Percentiles rank a stretch among this genome's conserved stretches.
phyloP scores from a whole-genome alignment of 2,888 invertebrate species.

The Tetranychus piercei region DNA sequence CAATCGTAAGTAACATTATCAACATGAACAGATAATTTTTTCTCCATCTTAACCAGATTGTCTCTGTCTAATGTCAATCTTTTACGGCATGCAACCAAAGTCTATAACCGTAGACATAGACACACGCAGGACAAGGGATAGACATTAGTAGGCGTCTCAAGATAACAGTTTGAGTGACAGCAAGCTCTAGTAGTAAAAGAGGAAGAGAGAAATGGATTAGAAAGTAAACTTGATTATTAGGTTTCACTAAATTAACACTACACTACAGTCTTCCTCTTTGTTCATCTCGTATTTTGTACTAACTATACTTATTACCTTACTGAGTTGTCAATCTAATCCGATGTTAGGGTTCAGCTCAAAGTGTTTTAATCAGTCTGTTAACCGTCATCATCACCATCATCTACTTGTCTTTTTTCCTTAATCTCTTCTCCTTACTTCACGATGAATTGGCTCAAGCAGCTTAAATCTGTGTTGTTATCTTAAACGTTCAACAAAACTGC shows the following conservation, averaged over 20 bases:
- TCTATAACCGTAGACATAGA: background rate
- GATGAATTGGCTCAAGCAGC: background rate
- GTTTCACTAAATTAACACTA: conserved; percentile 1
- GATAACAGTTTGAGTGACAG: background rate
- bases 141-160: background rate
- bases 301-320: background rate
- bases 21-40: background rate
- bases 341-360: background rate
- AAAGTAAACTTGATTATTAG: background rate
- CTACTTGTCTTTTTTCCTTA: background rate
- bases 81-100: background rate
- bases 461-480: background rate
- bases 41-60: background rate
- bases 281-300: background rate
- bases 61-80: background rate
- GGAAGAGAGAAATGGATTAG: background rate
- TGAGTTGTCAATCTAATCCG: background rate
- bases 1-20: background rate
- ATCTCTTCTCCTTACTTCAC: background rate
- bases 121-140: background rate
- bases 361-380: background rate
- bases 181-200: background rate
- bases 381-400: background rate
- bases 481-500: background rate
- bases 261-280: background rate